A percentile compares a stretch with the other conserved stretches of the same genome.
phyloP scores from a whole-genome alignment of 2,797 vertebrate genomes.

The Mastacembelus armatus region DNA sequence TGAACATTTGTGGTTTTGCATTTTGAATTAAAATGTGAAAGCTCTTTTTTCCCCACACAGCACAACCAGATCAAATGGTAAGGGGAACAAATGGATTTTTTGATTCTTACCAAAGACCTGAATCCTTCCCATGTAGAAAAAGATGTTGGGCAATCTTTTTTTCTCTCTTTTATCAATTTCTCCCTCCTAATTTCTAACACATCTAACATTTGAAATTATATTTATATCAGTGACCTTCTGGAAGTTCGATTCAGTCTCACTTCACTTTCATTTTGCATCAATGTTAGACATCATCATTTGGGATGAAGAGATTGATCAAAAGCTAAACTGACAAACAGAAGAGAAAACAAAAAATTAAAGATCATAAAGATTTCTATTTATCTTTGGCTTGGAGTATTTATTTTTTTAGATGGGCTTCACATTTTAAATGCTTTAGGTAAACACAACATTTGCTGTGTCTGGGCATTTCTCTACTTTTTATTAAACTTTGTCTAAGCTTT shows the following conservation, averaged over 20 bases:
- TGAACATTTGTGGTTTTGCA: slow-evolving; percentile 35
- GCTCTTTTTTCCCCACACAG: slow-evolving; percentile 70
- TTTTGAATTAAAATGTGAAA: slow-evolving; percentile 40
- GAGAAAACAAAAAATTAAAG: neutral
- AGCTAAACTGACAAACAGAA: neutral
- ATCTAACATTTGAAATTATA: slow-evolving; percentile 3
- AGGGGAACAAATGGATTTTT: slow-evolving; percentile 46
- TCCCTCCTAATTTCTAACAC: slow-evolving; percentile 1
- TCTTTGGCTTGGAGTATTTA: neutral
- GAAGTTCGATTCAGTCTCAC: slow-evolving; percentile 4
- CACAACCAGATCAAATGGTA: slow-evolving; percentile 78
- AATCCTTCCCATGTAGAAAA: slow-evolving; percentile 84
- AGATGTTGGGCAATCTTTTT: slow-evolving; percentile 40
- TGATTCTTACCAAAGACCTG: slow-evolving; percentile 91
- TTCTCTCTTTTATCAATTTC: neutral
- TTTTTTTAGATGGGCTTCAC: neutral
- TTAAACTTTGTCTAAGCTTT: neutral
- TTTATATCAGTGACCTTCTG: slow-evolving; percentile 9
- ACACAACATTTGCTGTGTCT: neutral
- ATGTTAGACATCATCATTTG: neutral
- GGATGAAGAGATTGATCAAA: slow-evolving; percentile 10
- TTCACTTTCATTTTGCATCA: slow-evolving; percentile 16
- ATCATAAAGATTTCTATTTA: neutral
- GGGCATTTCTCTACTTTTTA: neutral
- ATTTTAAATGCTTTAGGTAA: too few species aligned